Percentiles rank a stretch among this genome's conserved stretches.
Evolutionary conservation across 1,140 invertebrate species (phyloP).

Genomic region (Ostrea denselamellosa): DNA sequence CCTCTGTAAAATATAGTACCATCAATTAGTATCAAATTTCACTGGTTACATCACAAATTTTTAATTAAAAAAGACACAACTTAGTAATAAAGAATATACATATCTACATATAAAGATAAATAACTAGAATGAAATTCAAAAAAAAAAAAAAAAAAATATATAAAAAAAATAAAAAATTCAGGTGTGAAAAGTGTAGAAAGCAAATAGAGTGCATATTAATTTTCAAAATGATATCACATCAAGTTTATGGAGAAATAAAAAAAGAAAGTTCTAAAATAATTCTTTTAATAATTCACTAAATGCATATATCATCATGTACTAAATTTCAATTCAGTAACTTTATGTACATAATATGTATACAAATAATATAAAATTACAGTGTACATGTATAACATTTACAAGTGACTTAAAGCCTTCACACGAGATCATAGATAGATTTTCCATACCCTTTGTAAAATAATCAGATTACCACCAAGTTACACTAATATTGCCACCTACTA

Average conservation of each 20-base stretch:
- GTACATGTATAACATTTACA: neutral
- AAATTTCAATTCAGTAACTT: neutral
- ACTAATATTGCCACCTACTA: neutral
- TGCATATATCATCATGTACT: neutral
- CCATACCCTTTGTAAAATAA: neutral
- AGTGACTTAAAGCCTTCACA: neutral
- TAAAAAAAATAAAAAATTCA: neutral
- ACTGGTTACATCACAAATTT: neutral
- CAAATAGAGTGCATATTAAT: neutral
- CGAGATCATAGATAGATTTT: neutral
- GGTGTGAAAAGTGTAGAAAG: neutral
- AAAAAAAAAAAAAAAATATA: neutral
- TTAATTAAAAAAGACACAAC: neutral
- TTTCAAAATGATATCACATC: neutral
- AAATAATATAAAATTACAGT: too few relatives aligned
- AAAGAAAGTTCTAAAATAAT: neutral
- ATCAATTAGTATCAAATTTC: neutral
- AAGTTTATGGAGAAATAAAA: neutral
- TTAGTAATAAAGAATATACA: neutral
- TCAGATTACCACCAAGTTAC: neutral
- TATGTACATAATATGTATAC: too few relatives aligned
- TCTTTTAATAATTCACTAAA: neutral
- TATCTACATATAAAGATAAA: neutral
- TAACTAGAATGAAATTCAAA: neutral
- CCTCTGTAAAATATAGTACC: constrained; percentile 57